phyloP scores from a whole-genome alignment of 2,113 vertebrate genomes.

The Elaphurus davidianus region DNA sequence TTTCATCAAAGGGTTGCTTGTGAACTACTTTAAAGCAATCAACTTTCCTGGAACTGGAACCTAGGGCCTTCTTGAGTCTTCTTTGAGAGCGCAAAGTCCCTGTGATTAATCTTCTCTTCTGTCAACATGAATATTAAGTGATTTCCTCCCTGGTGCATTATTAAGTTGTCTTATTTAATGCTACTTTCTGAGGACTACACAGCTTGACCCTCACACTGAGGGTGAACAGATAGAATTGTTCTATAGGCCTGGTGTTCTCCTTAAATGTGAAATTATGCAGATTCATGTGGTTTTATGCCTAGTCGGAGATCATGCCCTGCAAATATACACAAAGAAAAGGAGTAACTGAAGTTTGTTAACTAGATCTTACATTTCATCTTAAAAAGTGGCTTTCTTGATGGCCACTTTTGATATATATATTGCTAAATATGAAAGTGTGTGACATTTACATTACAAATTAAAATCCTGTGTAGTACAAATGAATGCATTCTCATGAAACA shows the following conservation, averaged over 20 bases:
- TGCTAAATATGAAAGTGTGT: neutral
- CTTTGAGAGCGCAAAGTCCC: constrained; percentile 85
- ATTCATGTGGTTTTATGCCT: neutral
- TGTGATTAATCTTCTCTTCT: constrained; percentile 87
- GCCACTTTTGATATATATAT: neutral
- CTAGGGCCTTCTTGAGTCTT: constrained; percentile 77
- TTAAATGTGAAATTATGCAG: neutral
- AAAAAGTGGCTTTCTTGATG: neutral
- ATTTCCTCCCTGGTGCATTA: constrained; percentile 78
- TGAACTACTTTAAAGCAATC: constrained; percentile 70
- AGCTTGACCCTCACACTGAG: constrained; percentile 63
- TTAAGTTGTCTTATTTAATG: constrained; percentile 76
- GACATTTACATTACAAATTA: neutral
- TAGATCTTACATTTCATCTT: neutral
- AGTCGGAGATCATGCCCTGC: neutral
- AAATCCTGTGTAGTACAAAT: neutral
- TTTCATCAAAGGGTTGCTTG: constrained; percentile 78
- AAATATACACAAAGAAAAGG: neutral
- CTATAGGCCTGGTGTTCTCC: neutral
- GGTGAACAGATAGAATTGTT: neutral
- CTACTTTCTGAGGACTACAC: constrained; percentile 56
- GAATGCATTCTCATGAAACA: neutral
- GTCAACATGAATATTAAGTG: constrained; percentile 86
- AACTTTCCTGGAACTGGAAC: constrained; percentile 69
- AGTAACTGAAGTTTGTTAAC: neutral